phyloP scores from a whole-genome alignment of 2,797 vertebrate species.

The Xiphophorus birchmanni region DNA sequence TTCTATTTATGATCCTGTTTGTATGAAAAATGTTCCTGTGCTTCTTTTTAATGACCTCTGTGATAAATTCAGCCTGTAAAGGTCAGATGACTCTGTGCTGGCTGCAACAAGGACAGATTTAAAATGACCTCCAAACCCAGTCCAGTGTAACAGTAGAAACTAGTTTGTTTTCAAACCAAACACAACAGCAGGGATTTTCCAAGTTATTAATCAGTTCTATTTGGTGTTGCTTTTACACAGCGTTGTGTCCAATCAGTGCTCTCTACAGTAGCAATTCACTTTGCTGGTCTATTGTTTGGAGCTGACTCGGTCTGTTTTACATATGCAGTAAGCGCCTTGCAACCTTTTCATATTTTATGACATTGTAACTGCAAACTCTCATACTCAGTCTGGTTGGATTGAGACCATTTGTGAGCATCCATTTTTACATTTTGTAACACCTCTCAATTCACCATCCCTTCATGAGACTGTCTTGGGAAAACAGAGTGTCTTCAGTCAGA shows the following conservation, averaged over 20 bases:
- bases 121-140: slow-evolving; percentile 19
- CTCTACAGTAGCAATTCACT: background rate
- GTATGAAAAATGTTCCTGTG: slow-evolving; percentile 5
- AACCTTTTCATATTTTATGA: background rate
- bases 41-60: slow-evolving; percentile 13
- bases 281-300: background rate
- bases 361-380: background rate
- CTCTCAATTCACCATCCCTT: background rate
- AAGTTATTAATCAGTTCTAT: background rate
- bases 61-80: slow-evolving; percentile 21
- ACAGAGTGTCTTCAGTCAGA: no score
- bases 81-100: slow-evolving; percentile 37
- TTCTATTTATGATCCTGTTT: background rate
- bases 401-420: background rate
- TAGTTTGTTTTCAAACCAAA: slow-evolving; percentile 8
- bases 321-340: background rate
- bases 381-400: background rate
- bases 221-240: background rate
- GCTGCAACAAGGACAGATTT: slow-evolving; percentile 26
- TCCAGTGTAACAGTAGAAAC: slow-evolving; percentile 39
- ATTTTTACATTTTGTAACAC: background rate
- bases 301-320: background rate
- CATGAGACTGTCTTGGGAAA: no score
- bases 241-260: background rate
- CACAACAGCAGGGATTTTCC: background rate